Conservation (phyloP, 2,797 vertebrate species). For the Agapornis canus region DNA sequence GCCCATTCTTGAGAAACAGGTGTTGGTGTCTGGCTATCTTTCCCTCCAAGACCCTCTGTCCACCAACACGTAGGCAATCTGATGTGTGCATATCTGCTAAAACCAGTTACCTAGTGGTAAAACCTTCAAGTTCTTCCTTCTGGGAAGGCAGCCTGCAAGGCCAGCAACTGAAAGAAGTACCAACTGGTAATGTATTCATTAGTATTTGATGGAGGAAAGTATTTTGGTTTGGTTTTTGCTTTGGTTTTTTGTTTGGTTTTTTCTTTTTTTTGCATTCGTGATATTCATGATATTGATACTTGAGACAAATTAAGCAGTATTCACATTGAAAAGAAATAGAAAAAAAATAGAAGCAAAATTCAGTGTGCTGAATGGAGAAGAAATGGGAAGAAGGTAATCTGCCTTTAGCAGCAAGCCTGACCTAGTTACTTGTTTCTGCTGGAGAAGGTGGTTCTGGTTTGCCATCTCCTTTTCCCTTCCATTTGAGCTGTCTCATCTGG, state of each 20-base stretch:
- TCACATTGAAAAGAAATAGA: neutral
- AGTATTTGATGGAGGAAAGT: neutral
- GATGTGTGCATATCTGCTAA: constrained; percentile 27
- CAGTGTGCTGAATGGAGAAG: neutral
- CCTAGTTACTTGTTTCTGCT: neutral
- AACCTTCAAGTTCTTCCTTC: constrained; percentile 45
- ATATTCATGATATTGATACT: neutral
- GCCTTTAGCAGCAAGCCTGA: neutral
- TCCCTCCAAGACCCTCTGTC: constrained; percentile 13
- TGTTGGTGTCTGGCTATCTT: constrained; percentile 25
- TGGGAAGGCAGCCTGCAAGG: constrained; percentile 55
- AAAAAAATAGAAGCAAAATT: neutral
- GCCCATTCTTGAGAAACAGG: constrained; percentile 19
- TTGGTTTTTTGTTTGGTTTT: neutral
- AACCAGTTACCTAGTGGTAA: constrained; percentile 46
- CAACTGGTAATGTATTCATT: constrained; percentile 30
- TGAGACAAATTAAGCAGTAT: neutral
- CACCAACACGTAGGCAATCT: neutral
- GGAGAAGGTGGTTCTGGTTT: neutral
- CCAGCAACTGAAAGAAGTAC: constrained; percentile 34
- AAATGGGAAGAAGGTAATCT: neutral
- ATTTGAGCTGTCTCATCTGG: neutral
- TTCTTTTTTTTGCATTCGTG: neutral
- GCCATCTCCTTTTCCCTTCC: neutral
- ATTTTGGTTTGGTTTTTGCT: neutral